Evolutionary conservation across 2,797 vertebrate species (phyloP), one percentile per base, ranked within the genome.

Genomic region (Heterohyrax brucei): DNA sequence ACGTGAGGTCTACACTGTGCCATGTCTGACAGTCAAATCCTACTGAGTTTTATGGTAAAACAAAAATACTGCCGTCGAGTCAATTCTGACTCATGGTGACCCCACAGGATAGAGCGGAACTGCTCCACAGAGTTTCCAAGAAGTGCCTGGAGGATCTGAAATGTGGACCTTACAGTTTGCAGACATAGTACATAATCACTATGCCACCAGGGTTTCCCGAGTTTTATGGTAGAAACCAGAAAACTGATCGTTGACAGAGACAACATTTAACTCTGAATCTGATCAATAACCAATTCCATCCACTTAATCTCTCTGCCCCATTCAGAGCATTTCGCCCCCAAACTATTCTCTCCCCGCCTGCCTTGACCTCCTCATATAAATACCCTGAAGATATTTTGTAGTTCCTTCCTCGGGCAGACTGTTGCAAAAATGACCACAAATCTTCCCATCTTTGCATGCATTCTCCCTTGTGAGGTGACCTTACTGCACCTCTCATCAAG

Each of bases 321-420:
- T 30, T 89, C 72, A 77, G 66, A 86, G 26, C 26, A 61, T 24
- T 70, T 44, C 33, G 39, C 8, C 77, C 86, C 21, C 39, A 56
- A 59, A 56, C 46, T 77, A 28, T 30, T 79, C 16, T 84, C 24
- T 50, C 33, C 26, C n/a, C 56, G 53, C 64, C 16, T 78, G 9
- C 18, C 72, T 92, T 61, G 30, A 53, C 6, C 19, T 21, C 70
- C 21, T 89, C 30, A 70, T 3, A 48, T 30, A 61, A 61, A 22
- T 61, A 22, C 26, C 62, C 68, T 92, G 33, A 93, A 85, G 33
- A 33, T n/a, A 85, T 70, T 85, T 80, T 72, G 30, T 22, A 89
- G 46, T 30, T 91, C 3, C 28, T 64, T 91, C 61, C 56, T 53
- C 1, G 56, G 4, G 44, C 7, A 84, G 48, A 79, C 30, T 81